Evolutionary conservation across 1,140 invertebrate genomes (phyloP).

Genomic region (Drosophila littoralis): DNA sequence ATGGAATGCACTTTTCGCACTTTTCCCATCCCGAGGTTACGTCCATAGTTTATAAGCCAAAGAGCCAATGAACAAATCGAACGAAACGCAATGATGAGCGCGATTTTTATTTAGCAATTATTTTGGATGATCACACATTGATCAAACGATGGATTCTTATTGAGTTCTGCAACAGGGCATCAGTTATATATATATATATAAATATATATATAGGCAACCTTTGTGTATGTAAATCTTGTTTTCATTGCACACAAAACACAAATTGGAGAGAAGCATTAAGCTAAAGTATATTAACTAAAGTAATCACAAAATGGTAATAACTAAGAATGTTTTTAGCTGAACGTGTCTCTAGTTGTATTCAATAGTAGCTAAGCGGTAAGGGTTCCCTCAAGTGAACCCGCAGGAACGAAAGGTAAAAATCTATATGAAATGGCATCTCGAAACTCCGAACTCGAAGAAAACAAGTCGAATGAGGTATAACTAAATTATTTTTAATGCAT

Average conservation of each 20-base stretch:
- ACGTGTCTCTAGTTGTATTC: constrained; percentile 76
- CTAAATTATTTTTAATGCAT: constrained; percentile 82
- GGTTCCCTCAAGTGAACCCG: constrained; percentile 38
- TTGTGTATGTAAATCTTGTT: constrained; percentile 25
- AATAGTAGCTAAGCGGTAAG: constrained; percentile 70
- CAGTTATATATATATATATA: constrained; percentile 10
- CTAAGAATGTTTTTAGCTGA: constrained; percentile 80
- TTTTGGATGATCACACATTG: constrained; percentile 16
- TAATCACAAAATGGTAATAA: constrained; percentile 64
- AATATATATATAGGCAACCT: neutral
- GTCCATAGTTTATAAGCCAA: constrained; percentile 84
- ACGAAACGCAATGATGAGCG: constrained; percentile 9
- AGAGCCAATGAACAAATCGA: constrained; percentile 51
- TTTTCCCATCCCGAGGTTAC: constrained; percentile 81
- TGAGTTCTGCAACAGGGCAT: constrained; percentile 35
- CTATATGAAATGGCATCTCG: constrained; percentile 1
- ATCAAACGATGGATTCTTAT: constrained; percentile 8
- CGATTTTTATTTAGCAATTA: constrained; percentile 28
- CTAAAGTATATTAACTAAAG: constrained; percentile 55
- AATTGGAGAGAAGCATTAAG: constrained; percentile 27
- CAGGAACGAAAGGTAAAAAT: constrained; percentile 53
- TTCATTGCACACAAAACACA: constrained; percentile 39
- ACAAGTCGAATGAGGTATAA: constrained; percentile 28
- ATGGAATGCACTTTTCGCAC: constrained; percentile 77
- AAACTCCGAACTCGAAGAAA: constrained; percentile 12